A percentile compares a stretch with the other conserved stretches of the same genome.
Conservation (phyloP, 2,888 invertebrate genomes). For the Watsonalla cultraria region DNA sequence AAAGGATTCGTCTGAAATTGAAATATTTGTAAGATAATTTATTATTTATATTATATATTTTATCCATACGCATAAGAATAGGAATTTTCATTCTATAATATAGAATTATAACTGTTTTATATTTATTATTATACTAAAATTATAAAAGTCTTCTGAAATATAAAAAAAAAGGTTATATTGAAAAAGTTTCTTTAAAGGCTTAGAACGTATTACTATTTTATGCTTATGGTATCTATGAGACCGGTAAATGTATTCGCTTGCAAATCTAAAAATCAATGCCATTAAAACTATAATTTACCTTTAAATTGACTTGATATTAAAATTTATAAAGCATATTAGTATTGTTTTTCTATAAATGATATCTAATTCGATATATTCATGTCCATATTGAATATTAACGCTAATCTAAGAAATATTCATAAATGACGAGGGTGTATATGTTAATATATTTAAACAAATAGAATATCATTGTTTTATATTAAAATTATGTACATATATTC, state of each 20-base stretch:
- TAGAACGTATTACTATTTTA: neutral
- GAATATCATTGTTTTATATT: no score
- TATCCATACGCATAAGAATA: neutral
- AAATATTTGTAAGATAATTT: neutral
- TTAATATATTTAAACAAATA: constrained; percentile 35
- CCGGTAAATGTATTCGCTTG: constrained; percentile 7
- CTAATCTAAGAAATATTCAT: constrained; percentile 55
- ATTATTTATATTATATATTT: neutral
- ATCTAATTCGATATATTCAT: constrained; percentile 64
- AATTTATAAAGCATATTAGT: constrained; percentile 43
- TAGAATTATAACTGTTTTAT: no score
- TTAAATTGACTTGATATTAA: constrained; percentile 29
- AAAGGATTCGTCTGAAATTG: constrained; percentile 22
- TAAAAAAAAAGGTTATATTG: no score
- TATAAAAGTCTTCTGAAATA: no score
- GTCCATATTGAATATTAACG: constrained; percentile 74
- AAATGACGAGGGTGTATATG: constrained; percentile 48
- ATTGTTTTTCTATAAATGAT: constrained; percentile 49
- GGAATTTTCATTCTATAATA: neutral
- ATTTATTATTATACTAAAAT: no score
- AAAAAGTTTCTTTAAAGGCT: no score
- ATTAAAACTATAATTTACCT: constrained; percentile 36
- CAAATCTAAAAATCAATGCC: constrained; percentile 31
- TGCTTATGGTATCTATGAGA: neutral
- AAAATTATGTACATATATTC: no score